A percentile compares a stretch with the other conserved stretches of the same genome.
Conservation (phyloP, 2,888 invertebrate genomes). For the Amphiduros pacificus region DNA sequence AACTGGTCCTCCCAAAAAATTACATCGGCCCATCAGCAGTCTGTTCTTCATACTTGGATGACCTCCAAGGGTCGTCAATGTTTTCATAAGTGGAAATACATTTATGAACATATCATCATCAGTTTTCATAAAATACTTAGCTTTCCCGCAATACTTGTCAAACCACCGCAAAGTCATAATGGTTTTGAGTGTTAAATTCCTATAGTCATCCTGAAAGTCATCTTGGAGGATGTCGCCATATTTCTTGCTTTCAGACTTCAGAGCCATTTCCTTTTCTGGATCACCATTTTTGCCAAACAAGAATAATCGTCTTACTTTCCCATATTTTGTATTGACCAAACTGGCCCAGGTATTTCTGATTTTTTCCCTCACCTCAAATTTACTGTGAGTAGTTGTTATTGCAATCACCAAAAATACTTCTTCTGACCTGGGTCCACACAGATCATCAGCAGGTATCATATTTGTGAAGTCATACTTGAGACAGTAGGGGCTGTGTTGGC, state of each 20-base stretch:
- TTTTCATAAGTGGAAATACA: too few relatives aligned
- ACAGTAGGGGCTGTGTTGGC: too few relatives aligned
- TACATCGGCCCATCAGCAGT: too few relatives aligned
- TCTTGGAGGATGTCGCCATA: conserved; percentile 54
- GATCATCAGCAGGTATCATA: too few relatives aligned
- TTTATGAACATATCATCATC: conserved; percentile 61
- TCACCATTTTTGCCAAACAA: conserved; percentile 24
- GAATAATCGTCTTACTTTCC: conserved; percentile 23
- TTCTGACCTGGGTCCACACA: too few relatives aligned
- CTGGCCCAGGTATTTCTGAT: conserved; percentile 43
- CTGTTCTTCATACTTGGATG: too few relatives aligned
- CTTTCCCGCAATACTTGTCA: conserved; percentile 47
- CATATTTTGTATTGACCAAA: not conserved
- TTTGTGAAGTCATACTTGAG: too few relatives aligned
- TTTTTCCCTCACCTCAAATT: too few relatives aligned
- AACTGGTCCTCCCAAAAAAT: too few relatives aligned
- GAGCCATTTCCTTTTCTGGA: not conserved
- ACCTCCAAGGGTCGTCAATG: too few relatives aligned
- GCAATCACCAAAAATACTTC: too few relatives aligned
- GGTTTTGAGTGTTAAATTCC: conserved; percentile 60
- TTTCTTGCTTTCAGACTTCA: conserved; percentile 36
- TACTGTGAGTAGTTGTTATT: too few relatives aligned
- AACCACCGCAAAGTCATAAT: conserved; percentile 59
- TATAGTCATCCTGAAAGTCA: conserved; percentile 57
- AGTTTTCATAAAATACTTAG: conserved; percentile 55